These are phyloP conservation scores for Clytia hemisphaerica DNA, from an alignment of 30 jellyfish, hydroid and myxozoan species.

Conservation along the genomic window DNA sequence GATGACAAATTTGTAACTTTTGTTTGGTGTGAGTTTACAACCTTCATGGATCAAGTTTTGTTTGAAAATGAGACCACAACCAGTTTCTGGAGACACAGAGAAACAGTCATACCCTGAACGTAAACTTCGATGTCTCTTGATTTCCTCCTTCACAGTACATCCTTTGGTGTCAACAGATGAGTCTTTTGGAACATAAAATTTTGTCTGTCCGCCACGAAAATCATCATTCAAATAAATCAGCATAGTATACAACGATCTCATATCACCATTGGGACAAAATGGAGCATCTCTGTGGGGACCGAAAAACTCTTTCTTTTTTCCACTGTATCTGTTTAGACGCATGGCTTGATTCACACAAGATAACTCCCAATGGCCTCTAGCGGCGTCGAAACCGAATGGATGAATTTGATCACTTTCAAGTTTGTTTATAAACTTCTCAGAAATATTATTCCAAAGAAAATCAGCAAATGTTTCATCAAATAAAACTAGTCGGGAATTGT, in stretches of 20 bases:
- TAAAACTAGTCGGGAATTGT: slow-evolving; percentile 34
- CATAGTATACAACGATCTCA: slow-evolving; percentile 35
- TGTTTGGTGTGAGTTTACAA: not conserved
- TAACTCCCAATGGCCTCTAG: slow-evolving; percentile 43
- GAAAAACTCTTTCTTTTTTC: slow-evolving; percentile 10
- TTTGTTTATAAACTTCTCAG: no score
- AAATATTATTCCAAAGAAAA: slow-evolving; percentile 35
- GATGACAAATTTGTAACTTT: not conserved
- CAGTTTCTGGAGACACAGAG: slow-evolving; percentile 28
- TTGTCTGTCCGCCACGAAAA: slow-evolving; percentile 42
- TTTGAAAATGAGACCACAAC: slow-evolving; percentile 44
- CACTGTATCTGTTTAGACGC: slow-evolving; percentile 12
- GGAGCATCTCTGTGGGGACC: slow-evolving; percentile 43
- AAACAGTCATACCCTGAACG: slow-evolving; percentile 30
- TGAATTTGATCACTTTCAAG: no score
- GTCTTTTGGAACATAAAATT: slow-evolving; percentile 31
- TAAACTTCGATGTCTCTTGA: slow-evolving; percentile 39
- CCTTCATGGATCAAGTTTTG: slow-evolving; percentile 51
- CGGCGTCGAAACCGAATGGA: slow-evolving; percentile 47
- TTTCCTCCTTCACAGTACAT: slow-evolving; percentile 30
- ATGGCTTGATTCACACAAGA: slow-evolving; percentile 29
- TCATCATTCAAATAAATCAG: slow-evolving; percentile 49
- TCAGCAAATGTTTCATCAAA: slow-evolving; percentile 23
- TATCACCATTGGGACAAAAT: slow-evolving; percentile 61
- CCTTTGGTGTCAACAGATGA: slow-evolving; percentile 25